Evolutionary conservation across 2,113 vertebrate species (phyloP), one percentile per base, ranked within the genome.

Genomic region (Pungitius pungitius): DNA sequence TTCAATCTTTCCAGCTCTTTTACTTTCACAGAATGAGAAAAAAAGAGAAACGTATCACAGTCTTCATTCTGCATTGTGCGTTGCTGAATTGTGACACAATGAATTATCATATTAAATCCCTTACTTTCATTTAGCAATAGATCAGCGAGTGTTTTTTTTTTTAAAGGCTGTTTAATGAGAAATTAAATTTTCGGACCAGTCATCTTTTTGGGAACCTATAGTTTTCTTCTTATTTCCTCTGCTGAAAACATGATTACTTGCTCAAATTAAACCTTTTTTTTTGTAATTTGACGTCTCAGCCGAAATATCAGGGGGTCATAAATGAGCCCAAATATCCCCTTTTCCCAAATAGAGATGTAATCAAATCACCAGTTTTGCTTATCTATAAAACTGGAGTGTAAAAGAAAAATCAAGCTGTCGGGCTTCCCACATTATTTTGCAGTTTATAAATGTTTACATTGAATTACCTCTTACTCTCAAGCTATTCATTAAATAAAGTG

Each of bases 1-100:
- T 84, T 87, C 87, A 89, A 85, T 89, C 85, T 90, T 78, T 83
- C 76, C 79, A 87, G 73, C 80, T 72, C 77, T 82, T 84, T 83
- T 70, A 66, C 59, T 84, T 57, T 68, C 62, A 66, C 58, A 82
- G 69, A 84, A 7, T 30, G 6, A n/a, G 11, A 26, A 14, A 30
- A 14, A 59, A 6, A 18, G 12, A 75, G 56, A 59, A 33, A 1
- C 55, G 43, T 83, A 73, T 56, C 71, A 22, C 69, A 43, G 57
- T 82, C 84, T 84, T 85, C 70, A 61, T 71, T 80, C 81, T 64
- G 79, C 78, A 82, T 65, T 75, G 71, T 80, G 49, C 26, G 3
- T n/a, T n/a, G 33, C 51, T 52, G 73, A 55, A 80, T 78, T 75
- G 60, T 71, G 67, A 75, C 72, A 78, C 67, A 69, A 52, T 72